Base-by-base conservation (phyloP, 2,888 invertebrate genomes). In the Volucella zonaria region DNA sequence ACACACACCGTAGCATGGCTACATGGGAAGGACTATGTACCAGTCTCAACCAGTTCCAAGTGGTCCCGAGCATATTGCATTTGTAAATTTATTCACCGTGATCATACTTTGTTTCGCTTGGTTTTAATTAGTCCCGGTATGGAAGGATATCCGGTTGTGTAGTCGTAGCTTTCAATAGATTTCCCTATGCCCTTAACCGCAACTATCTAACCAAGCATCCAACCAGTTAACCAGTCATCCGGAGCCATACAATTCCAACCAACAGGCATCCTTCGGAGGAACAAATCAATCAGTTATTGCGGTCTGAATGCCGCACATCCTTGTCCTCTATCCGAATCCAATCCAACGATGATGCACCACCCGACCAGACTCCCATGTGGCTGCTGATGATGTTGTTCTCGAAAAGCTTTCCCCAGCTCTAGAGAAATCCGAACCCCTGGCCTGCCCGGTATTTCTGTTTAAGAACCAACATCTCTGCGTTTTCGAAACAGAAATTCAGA, bases 261-360 rank as follows among this genome's bases (percentile, higher is more conserved):
- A 49, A 52, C 42, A 54, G 14, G 10, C 66, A 61, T 52, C 58
- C 54, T 61, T 52, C 40, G 59, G 70, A 70, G 38, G 61, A 78
- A 71, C 81, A 87, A 81, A 80, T 87, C 86, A 87, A 87, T 87
- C 86, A 85, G 86, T 68, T 85, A 77, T 85, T 87, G 85, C 85
- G 86, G 86, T 85, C 52, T 85, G 56, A 49, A 49, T 61, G 42
- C 4, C 42, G 12, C 15, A 47, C 47, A 70, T 68, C 64, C 74
- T 66, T 14, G 67, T 52, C 56, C 56, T 31, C 31, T 31, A 31
- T 31, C 31, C 31, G 31, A 31, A 31, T 8, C 40, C 45, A 56
- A 23, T 49, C 43, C 62, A 51, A 43, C 71, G 82, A 71, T 78
- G 71, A 66, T 31, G 31, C 31, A 31, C 31, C 31, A 31, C 6